Evolutionary conservation across 2,797 vertebrate genomes (phyloP).

Genomic region (Toxotes lorentzi): DNA sequence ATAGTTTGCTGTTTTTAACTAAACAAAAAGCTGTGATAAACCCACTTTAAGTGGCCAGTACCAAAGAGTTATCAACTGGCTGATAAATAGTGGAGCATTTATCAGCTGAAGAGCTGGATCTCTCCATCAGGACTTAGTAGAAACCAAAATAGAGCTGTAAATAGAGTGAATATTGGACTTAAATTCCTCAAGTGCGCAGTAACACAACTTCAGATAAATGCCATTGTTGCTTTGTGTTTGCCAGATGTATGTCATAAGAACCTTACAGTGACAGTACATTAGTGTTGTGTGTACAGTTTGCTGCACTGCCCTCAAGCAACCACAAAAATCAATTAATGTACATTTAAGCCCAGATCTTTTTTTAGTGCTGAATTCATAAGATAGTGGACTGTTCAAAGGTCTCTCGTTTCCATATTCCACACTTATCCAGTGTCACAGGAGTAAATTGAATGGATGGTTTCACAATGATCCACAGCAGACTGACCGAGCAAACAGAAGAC

Average conservation of each 20-base stretch:
- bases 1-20: neutral
- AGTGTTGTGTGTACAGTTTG: neutral
- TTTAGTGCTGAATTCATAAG: constrained; percentile 8
- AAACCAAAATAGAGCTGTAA: constrained; percentile 10
- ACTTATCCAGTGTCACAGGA: constrained; percentile 8
- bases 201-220: constrained; percentile 5
- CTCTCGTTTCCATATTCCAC: constrained; percentile 36
- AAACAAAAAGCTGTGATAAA: neutral
- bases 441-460: constrained; percentile 18
- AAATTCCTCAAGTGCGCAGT: neutral
- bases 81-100: neutral
- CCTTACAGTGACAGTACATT: too few species aligned
- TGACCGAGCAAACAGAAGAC: constrained; percentile 28
- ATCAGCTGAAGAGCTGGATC: neutral
- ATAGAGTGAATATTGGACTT: neutral
- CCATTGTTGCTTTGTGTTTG: neutral
- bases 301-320: neutral
- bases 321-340: neutral
- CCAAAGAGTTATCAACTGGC: neutral
- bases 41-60: neutral
- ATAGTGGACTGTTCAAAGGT: neutral
- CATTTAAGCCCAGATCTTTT: neutral
- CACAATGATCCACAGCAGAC: constrained; percentile 12
- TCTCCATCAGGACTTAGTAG: neutral
- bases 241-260: neutral